Conservation (phyloP, 2,888 invertebrate species). For the Cerastis rubricosa region DNA sequence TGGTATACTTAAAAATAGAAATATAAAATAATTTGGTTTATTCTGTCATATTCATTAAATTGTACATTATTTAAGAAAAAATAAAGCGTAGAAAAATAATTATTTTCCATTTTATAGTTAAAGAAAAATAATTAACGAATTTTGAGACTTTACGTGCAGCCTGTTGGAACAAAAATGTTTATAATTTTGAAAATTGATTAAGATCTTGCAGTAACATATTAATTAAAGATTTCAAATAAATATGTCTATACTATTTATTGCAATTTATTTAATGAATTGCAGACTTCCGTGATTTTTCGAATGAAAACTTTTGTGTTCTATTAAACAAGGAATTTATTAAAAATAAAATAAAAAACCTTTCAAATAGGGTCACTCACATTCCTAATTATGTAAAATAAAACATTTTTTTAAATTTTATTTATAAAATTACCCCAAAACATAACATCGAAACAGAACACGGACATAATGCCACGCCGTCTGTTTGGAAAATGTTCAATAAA, state of each 20-base stretch:
- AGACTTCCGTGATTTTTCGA: too few relatives aligned
- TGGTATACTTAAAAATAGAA: neutral
- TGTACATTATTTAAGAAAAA: neutral
- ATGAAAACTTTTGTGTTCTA: constrained; percentile 50
- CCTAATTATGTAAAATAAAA: constrained; percentile 60
- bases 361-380: constrained; percentile 6
- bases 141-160: neutral
- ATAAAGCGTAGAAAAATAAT: rapidly evolving
- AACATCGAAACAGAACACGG: constrained; percentile 4
- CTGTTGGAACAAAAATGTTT: too few relatives aligned
- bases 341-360: constrained; percentile 21
- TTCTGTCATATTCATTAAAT: neutral
- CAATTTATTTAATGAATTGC: neutral
- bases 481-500: constrained; percentile 43
- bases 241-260: neutral
- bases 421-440: constrained; percentile 19
- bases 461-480: constrained; percentile 3
- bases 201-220: neutral
- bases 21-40: neutral
- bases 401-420: constrained; percentile 20
- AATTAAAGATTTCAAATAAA: constrained; percentile 2
- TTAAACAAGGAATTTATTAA: constrained; percentile 42
- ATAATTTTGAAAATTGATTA: neutral
- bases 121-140: neutral
- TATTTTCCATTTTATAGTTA: constrained; percentile 1